Evolutionary conservation across 2,797 vertebrate species (phyloP).

Genomic region (Danionella dracula): DNA sequence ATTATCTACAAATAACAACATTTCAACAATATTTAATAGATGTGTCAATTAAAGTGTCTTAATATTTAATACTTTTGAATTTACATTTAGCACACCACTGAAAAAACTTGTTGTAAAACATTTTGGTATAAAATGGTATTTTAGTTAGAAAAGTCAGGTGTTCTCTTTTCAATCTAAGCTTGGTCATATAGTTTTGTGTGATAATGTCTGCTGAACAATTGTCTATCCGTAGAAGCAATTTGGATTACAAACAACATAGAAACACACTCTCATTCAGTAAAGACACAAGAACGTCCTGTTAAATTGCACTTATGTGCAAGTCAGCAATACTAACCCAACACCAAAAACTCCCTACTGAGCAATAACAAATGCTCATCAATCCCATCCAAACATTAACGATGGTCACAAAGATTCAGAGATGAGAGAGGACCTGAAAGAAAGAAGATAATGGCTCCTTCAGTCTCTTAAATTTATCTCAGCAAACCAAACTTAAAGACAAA

Average conservation of each 20-base stretch:
- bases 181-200: too few species aligned
- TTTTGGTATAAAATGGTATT: too few species aligned
- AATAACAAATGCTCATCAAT: conserved; percentile 5
- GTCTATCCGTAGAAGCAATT: too few species aligned
- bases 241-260: not conserved
- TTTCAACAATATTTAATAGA: too few species aligned
- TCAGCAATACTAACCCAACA: not conserved
- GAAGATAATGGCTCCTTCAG: not conserved
- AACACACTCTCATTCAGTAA: not conserved
- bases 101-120: too few species aligned
- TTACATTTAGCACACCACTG: too few species aligned
- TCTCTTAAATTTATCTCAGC: not conserved
- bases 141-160: too few species aligned
- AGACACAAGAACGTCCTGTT: not conserved
- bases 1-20: too few species aligned
- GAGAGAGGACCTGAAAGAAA: conserved; percentile 8
- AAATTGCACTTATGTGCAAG: not conserved
- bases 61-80: too few species aligned
- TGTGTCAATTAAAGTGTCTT: too few species aligned
- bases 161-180: too few species aligned
- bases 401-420: conserved; percentile 16
- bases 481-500: conserved; percentile 4
- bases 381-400: conserved; percentile 9
- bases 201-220: too few species aligned
- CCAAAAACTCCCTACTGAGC: not conserved